Conservation (phyloP, 2,888 invertebrate genomes). For the Pediacus dermestoides region DNA sequence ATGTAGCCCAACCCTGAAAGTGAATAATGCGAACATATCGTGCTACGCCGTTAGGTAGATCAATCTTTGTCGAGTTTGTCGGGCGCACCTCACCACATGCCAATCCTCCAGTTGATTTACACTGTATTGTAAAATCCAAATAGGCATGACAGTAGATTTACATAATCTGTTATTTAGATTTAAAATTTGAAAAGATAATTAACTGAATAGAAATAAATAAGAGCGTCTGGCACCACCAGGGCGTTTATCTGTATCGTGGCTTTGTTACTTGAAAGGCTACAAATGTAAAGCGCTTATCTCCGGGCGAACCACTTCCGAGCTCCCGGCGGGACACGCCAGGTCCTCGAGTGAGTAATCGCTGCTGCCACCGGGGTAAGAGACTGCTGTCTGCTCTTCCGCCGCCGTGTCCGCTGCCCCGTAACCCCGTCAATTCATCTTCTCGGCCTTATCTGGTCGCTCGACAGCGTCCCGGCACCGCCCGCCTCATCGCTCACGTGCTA, state of each 20-base stretch:
- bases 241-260: slow-evolving; percentile 23
- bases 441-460: slow-evolving; percentile 37
- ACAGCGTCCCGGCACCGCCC: slow-evolving; percentile 25
- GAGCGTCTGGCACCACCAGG: slow-evolving; percentile 25
- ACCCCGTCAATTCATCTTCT: slow-evolving; percentile 49
- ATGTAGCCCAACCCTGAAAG: slow-evolving; percentile 34
- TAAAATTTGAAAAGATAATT: slow-evolving; percentile 9
- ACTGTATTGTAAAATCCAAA: slow-evolving; percentile 6
- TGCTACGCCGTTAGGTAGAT: slow-evolving; percentile 42
- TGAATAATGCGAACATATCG: slow-evolving; percentile 45
- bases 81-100: slow-evolving; percentile 45
- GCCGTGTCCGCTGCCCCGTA: slow-evolving; percentile 46
- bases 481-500: slow-evolving; percentile 25
- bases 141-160: slow-evolving; percentile 8
- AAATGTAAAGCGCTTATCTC: slow-evolving; percentile 50
- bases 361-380: slow-evolving; percentile 48
- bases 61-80: slow-evolving; percentile 38
- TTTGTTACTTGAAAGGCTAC: slow-evolving; percentile 44
- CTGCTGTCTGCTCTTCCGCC: slow-evolving; percentile 49
- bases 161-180: slow-evolving; percentile 9
- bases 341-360: slow-evolving; percentile 46
- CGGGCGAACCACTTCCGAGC: slow-evolving; percentile 46
- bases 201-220: slow-evolving; percentile 8
- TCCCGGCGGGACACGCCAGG: slow-evolving; percentile 39
- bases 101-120: slow-evolving; percentile 45